Conservation (phyloP, 1,140 invertebrate genomes). For the Thaumetopoea pityocampa region DNA sequence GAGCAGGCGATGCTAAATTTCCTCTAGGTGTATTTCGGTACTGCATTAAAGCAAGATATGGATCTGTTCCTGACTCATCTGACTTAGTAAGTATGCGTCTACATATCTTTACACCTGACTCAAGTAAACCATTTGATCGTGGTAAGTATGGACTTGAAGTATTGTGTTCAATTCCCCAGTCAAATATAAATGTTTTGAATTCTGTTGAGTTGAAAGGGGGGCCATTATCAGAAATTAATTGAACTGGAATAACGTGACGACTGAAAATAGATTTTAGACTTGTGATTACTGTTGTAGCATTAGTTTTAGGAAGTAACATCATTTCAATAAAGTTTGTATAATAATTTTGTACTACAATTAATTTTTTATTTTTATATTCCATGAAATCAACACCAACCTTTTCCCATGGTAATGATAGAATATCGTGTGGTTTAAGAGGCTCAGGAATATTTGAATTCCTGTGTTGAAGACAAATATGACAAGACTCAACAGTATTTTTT, state of each 20-base stretch:
- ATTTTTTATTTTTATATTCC: conserved; percentile 25
- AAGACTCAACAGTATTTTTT: no score
- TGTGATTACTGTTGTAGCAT: conserved; percentile 14
- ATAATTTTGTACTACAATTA: conserved; percentile 24
- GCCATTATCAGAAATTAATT: conserved; percentile 22
- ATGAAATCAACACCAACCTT: conserved; percentile 29
- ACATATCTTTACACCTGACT: conserved; percentile 18
- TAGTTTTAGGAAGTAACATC: conserved; percentile 4
- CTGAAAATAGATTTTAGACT: conserved; percentile 23
- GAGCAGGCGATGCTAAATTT: conserved; percentile 19
- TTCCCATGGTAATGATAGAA: conserved; percentile 23
- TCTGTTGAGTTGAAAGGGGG: conserved; percentile 20
- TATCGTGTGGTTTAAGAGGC: no score
- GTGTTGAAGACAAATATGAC: no score
- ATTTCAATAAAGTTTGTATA: conserved; percentile 29
- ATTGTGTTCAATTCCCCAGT: conserved; percentile 22
- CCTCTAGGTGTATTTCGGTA: conserved; percentile 23
- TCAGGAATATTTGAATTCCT: no score
- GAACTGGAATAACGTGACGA: conserved; percentile 23
- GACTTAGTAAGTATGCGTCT: conserved; percentile 21
- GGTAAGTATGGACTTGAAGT: conserved; percentile 23
- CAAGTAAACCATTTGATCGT: conserved; percentile 23
- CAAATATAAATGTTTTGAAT: conserved; percentile 18
- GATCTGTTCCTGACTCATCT: conserved; percentile 19
- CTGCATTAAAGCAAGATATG: conserved; percentile 20